Base-by-base conservation (phyloP, 2,888 invertebrate genomes). In the Pandemis cinnamomeana region DNA sequence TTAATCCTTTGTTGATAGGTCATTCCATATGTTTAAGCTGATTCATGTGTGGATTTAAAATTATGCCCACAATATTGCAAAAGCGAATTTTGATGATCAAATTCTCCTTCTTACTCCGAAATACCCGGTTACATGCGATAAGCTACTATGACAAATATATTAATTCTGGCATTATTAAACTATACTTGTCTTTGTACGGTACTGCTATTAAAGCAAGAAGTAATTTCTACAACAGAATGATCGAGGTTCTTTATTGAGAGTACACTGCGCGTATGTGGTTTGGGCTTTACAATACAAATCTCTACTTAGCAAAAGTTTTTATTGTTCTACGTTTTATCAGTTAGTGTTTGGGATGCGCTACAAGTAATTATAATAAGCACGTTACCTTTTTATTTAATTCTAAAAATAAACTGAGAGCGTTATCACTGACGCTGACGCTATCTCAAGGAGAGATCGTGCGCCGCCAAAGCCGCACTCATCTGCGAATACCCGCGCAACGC, bases 321-420 rank as follows among this genome's bases (percentile, higher is more conserved):
- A 64, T 69, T 73, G 58, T 60, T 61, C 61, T 61, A 46, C 5
- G 53, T 58, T 62, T 72, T 64, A 73, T 73, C 69, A 73, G 60
- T 66, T 70, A 60, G 58, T 70, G 69, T 70, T 73, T 73, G 69
- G 70, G 75, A 67, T 67, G 72, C 55, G 58, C 69, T 46, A n/a
- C 55, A 80, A 77, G 78, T 78, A 86, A 89, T 88, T 87, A 85
- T 86, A 87, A 87, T 86, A 87, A 87, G 86, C 84, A 84, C 80
- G 85, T 88, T 90, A 91, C 89, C 87, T 91, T 92, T 91, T 92
- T 91, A 90, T 89, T 87, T 85, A 85, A 82, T 87, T 90, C 91
- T 93, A 92, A 90, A 91, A 91, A 91, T 93, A 93, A 83, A 82
- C 78, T 76, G 79, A 84, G 86, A 89, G 86, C 87, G 91, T 91